These are phyloP conservation scores for Cheracebus regulus DNA, from an alignment of 2,797 vertebrate species.

Conservation along the genomic window DNA sequence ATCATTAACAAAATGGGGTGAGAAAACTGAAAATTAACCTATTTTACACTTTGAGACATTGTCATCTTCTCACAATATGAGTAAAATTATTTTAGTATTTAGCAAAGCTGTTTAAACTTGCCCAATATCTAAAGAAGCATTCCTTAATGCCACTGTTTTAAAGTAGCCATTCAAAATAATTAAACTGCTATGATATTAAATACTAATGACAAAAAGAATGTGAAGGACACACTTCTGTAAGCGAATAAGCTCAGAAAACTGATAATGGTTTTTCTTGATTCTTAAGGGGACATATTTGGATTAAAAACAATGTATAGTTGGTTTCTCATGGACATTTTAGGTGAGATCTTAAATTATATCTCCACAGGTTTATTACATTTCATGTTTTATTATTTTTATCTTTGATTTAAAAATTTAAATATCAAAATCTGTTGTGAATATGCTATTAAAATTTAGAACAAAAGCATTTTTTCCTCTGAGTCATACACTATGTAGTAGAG, in stretches of 20 bases:
- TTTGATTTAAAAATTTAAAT: neutral
- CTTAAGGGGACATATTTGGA: neutral
- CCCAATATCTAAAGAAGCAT: slow-evolving; percentile 4
- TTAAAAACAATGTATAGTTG: slow-evolving; percentile 21
- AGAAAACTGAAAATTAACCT: slow-evolving; percentile 32
- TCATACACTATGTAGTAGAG: neutral
- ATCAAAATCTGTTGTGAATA: slow-evolving; percentile 24
- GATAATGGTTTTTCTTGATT: neutral
- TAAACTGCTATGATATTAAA: slow-evolving; percentile 22
- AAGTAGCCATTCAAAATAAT: slow-evolving; percentile 1
- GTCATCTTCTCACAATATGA: neutral
- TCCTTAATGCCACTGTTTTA: slow-evolving; percentile 38
- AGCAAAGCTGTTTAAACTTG: slow-evolving; percentile 55
- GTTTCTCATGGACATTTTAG: slow-evolving; percentile 12
- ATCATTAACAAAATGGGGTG: neutral
- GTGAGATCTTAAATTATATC: slow-evolving; percentile 43
- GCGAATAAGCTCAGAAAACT: slow-evolving; percentile 33
- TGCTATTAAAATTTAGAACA: slow-evolving; percentile 39
- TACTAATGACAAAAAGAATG: slow-evolving; percentile 7
- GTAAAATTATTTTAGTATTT: slow-evolving; percentile 21
- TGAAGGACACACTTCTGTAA: neutral
- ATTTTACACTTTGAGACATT: neutral
- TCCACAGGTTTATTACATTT: slow-evolving; percentile 9
- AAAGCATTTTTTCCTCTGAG: slow-evolving; percentile 3
- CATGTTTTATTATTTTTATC: slow-evolving; percentile 8